Base-by-base conservation (phyloP, 2,113 vertebrate genomes). In the Aspiorhynchus laticeps region DNA sequence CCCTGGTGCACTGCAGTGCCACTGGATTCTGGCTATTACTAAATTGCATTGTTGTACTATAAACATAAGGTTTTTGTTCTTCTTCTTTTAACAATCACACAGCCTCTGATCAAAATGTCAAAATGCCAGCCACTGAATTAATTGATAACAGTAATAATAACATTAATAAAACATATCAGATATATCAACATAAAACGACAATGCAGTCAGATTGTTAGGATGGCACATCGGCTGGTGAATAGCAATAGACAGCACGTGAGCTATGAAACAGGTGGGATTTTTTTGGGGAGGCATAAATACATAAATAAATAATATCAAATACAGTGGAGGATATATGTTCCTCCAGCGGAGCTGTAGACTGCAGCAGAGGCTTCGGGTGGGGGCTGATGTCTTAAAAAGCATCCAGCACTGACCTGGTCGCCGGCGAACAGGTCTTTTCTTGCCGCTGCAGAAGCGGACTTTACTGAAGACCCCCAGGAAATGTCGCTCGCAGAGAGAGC, bases 361-460 rank as follows among this genome's bases (percentile, higher is more conserved):
- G 93, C 94, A 91, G 93, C 89, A 91, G 91, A 90, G 87, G 80
- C 86, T 88, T 90, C 88, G 92, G 91, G 91, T 91, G 81, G 90
- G 82, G 69, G 83, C 43, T 14, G 51, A 79, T 53, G 90, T 51
- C 28, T 46, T 41, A 41, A 71, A 80, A 79, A 41, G 61, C 53
- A 69, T 71, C 46, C 76, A 83, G 51, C 87, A 96, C 96, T 96
- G 92, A 96, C 98, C 97, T 97, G 97, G 95, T 96, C 96, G 96
- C 94, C 96, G 94, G 75, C 96, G 95, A 21, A 97, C 96, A 0
- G 97, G 97, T 90, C 96, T 95, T 91, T 97, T 98, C 95, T 97
- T 96, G 80, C 96, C 96, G 92, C 96, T 97, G 96, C 98, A 99
- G 95, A 98, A 98, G 87, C 97, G 96, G 84, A 98, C 96, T 93